Base-by-base conservation (phyloP, 2,113 vertebrate genomes). In the Notothenia coriiceps region DNA sequence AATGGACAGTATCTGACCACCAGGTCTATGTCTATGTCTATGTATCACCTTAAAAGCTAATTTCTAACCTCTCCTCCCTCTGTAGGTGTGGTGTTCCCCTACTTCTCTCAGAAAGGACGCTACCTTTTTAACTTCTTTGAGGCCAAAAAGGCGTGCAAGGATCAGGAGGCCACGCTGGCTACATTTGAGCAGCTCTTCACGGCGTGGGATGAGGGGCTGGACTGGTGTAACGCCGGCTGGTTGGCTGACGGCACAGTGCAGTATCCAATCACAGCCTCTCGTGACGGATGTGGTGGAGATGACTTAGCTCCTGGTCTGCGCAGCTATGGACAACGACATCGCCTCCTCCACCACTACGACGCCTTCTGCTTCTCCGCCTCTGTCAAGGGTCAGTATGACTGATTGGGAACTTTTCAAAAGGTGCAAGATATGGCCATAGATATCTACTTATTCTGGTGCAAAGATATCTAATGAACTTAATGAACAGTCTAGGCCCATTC, bases 11-110 rank as follows among this genome's bases (percentile, higher is more conserved):
- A 29, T 29, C 29, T 29, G 3, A 29, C 29, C 29, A 29, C 29
- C 3, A 29, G 3, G 2, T 29, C 29, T 29, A 29, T 29, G 29
- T 25, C 25, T 25, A 25, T 25, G 25, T 29, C 25, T 40, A 1
- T 40, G 35, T 40, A 40, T 40, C 35, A 40, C 35, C 35, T 7
- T 40, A 7, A 40, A 40, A 40, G 35, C 1, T 40, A 6, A 40
- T 40, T 40, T 7, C 35, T 40, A 40, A 51, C 56, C 40, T 22
- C 61, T 90, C 67, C 3, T 35, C 60, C 14, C 8, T 40, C 2
- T 59, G 10, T 68, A 98, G 97, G 97, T 10, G 94, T 99, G 79
- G 98, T 98, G 57, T 99, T 97, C 57, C 97, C 98, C 25, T 99
- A 98, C 90, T 94, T 95, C 92, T 95, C 97, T 50, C 83, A 78